phyloP scores from a whole-genome alignment of 2,888 invertebrate species.

The Lasioglossum zephyrum region DNA sequence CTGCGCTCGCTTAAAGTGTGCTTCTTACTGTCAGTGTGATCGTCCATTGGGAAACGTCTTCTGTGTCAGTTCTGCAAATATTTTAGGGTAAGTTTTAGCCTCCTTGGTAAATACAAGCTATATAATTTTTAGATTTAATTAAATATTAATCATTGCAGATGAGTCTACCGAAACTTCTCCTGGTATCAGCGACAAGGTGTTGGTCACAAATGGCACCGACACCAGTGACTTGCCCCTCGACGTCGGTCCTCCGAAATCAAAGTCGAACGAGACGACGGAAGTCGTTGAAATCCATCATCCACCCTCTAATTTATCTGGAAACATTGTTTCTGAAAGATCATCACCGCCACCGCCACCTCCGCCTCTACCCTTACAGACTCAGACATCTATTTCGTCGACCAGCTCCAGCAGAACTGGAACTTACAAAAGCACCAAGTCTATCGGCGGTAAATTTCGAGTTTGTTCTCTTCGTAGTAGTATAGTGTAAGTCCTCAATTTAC shows the following conservation, averaged over 20 bases:
- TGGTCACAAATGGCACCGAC: neutral
- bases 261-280: constrained; percentile 33
- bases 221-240: neutral
- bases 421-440: constrained; percentile 70
- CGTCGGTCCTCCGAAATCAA: neutral
- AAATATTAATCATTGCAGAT: constrained; percentile 31
- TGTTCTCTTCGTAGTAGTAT: neutral
- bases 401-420: constrained; percentile 72
- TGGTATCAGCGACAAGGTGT: neutral
- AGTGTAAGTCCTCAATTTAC: no score
- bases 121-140: neutral
- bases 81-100: constrained; percentile 58
- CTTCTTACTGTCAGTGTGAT: constrained; percentile 55
- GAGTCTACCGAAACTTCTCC: neutral
- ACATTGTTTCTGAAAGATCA: neutral
- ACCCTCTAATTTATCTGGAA: constrained; percentile 33
- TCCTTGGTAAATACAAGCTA: neutral
- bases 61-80: constrained; percentile 31
- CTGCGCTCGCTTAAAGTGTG: constrained; percentile 58
- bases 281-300: constrained; percentile 63
- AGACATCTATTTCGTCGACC: constrained; percentile 50
- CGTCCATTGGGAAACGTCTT: constrained; percentile 45
- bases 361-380: constrained; percentile 54
- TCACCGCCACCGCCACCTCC: constrained; percentile 28
- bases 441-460: constrained; percentile 8